Evolutionary conservation across 2,888 invertebrate genomes (phyloP), one percentile per base, ranked within the genome.

Genomic region (Andrena bicolor): DNA sequence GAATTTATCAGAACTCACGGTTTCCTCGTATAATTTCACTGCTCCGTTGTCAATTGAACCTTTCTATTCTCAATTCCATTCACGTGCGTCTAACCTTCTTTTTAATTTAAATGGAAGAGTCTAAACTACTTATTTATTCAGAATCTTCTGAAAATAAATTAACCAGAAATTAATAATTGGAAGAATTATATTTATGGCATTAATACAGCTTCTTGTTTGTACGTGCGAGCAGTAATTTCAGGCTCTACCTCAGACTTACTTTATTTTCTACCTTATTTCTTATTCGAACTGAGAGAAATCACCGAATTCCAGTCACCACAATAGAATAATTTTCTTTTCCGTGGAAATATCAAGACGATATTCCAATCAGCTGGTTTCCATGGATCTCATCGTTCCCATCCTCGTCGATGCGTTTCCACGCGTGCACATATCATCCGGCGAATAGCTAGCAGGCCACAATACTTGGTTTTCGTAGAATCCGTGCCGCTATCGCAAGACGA

Each of bases 381-480:
- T 7, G 70, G 63, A 64, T 86, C 76, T 82, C 84, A 64, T 80
- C 85, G 87, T 88, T 85, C 76, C 78, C 77, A 73, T 77, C 80
- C 84, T 83, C 80, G 75, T 81, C 82, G 84, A 86, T 83, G 84
- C 83, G 84, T 88, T 86, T 79, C 80, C 80, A 84, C 82, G 84
- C 78, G 83, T 88, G 89, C 88, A 89, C 89, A 88, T 89, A 90
- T 89, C 84, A 89, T 85, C 86, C 77, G 78, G 83, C 85, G 90
- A 90, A 90, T 86, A 85, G 84, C 85, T 88, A 86, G 79, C 77
- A 73, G 81, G 73, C 80, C 73, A 77, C 84, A 85, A 88, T 87
- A 82, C 72, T 78, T 70, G 77, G 86, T 76, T 76, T 13, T 51
- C 74, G 68, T 70, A 53, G 81, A 77, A 87, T 76, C 56, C 58